Conservation (phyloP, 2,797 vertebrate species). For the Smutsia temminckii region DNA sequence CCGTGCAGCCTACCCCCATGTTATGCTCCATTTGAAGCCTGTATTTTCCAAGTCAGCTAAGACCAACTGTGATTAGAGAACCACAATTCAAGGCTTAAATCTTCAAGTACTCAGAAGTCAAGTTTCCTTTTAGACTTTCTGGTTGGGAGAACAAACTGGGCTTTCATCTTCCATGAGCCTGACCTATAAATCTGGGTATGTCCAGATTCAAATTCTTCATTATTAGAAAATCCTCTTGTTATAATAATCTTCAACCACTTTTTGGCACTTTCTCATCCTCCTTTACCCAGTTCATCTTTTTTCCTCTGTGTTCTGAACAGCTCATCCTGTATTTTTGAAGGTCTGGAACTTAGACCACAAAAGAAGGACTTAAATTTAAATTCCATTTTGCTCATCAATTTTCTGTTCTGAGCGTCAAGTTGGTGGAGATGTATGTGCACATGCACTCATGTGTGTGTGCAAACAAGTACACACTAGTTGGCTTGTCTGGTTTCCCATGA, state of each 20-base stretch:
- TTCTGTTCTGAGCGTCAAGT: background rate
- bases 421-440: background rate
- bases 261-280: background rate
- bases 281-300: background rate
- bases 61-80: background rate
- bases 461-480: background rate
- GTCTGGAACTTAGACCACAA: background rate
- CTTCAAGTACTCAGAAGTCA: background rate
- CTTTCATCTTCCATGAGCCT: background rate
- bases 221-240: background rate
- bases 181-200: background rate
- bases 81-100: background rate
- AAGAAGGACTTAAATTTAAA: background rate
- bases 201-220: background rate
- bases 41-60: background rate
- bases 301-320: background rate
- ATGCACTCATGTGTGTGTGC: too few species aligned
- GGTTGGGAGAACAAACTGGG: background rate
- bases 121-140: conserved; percentile 1
- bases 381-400: background rate
- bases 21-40: background rate
- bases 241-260: background rate
- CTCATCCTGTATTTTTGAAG: background rate
- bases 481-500: background rate
- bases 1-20: background rate